These are phyloP conservation scores for Catajapyx aquilonaris DNA, from an alignment of 1,140 invertebrate species.

Conservation along the genomic window DNA sequence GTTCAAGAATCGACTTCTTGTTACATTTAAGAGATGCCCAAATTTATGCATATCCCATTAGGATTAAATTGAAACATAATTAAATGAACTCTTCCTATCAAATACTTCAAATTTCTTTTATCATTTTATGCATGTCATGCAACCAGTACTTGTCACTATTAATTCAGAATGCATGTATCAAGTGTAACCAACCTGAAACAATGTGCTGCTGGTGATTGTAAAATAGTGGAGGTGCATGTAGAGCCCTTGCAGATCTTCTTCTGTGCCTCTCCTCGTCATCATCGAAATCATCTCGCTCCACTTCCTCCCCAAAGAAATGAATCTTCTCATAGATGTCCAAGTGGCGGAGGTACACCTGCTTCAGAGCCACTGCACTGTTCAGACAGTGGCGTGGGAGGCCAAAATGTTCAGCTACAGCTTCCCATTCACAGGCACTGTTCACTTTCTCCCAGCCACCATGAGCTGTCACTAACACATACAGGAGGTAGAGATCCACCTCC, in stretches of 20 bases:
- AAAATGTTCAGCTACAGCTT: conserved; percentile 51
- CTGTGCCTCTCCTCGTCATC: conserved; percentile 49
- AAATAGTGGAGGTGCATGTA: conserved; percentile 48
- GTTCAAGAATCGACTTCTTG: no score
- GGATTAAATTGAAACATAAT: no score
- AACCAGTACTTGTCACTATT: no score
- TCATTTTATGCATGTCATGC: no score
- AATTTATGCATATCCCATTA: no score
- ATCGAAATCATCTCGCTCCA: conserved; percentile 38
- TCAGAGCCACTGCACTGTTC: conserved; percentile 66
- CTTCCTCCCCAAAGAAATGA: conserved; percentile 59
- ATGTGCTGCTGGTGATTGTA: conserved; percentile 70
- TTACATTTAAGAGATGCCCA: no score
- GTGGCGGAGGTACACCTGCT: conserved; percentile 73
- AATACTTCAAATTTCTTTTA: no score
- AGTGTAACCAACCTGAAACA: conserved; percentile 45
- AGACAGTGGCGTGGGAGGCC: conserved; percentile 55
- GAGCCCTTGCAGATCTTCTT: conserved; percentile 38
- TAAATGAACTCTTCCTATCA: no score
- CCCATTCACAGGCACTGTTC: conserved; percentile 66
- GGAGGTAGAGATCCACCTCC: conserved; percentile 71
- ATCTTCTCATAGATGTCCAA: conserved; percentile 67
- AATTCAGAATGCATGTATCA: no score
- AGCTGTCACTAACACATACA: conserved; percentile 75
- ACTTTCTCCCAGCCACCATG: conserved; percentile 85